Base-by-base conservation (phyloP, 2,113 vertebrate genomes). In the Perca flavescens region DNA sequence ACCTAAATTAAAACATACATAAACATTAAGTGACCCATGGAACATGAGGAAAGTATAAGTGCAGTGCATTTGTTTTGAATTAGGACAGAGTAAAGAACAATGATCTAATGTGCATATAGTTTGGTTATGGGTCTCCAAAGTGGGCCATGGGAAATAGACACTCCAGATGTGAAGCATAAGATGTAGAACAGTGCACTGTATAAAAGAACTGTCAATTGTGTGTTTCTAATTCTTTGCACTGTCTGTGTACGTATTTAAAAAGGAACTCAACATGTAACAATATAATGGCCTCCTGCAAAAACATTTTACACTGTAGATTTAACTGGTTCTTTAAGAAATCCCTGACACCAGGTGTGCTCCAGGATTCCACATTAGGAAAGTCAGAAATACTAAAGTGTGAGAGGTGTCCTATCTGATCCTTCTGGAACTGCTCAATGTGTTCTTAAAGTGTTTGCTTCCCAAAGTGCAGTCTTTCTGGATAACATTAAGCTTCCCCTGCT, bases 51-150 rank as follows among this genome's bases (percentile, higher is more conserved):
- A 74, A 83, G 60, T 49, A 83, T 77, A 36, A 31, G 34, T 72
- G 70, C 2, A 36, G 16, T 7, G 52, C 83, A 89, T 89, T 92
- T 89, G 85, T 88, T 90, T 83, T 88, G 64, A 88, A 94, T 91
- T 92, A 89, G 64, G 63, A 74, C 74, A 52, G 62, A 70, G 56
- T 77, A 56, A 85, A 82, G 81, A 91, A 73, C 77, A 82, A 90
- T 91, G 85, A 91, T 68, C 84, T 85, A 76, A 87, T 77, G 77
- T 47, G 16, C 12, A 17, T 80, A 83, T 40, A 73, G 76, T 86
- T 82, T 83, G 65, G 77, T 70, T 82, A 63, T 6, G 68, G 67
- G 54, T 83, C 62, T 83, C 69, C 86, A 82, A 43, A 88, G 64
- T 85, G 79, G 86, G 56, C 88, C 83, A 84, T 46, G 74, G 82